Base-by-base conservation (phyloP, 2,888 invertebrate species). In the Cryptus armator region DNA sequence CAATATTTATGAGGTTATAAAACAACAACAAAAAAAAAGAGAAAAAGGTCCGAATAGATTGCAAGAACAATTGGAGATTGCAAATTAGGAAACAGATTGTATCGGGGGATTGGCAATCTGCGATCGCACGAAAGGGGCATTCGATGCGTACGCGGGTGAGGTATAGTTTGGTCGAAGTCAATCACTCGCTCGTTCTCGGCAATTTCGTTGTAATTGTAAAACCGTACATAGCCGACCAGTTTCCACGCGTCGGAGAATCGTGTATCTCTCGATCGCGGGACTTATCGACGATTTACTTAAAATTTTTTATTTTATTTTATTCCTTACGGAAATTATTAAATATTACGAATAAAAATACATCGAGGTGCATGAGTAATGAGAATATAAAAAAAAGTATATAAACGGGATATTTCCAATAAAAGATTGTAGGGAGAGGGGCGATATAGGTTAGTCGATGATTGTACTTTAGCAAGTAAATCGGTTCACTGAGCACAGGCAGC, bases 81-180 rank as follows among this genome's bases (percentile, higher is more conserved):
- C 66, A 70, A 82, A 85, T 83, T 82, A 83, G 75, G 51, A 51
- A 66, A 76, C 19, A 81, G 87, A 91, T 92, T 90, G 90, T 87
- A 78, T 81, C 62, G 85, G 81, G 37, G 88, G 88, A 92, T 92
- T 92, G 91, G 89, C 92, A 92, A 92, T 92, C 90, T 90, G 88
- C 88, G 88, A 89, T 37, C 37, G 37, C 37, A 37, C 85, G 89
- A 89, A 90, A 91, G 90, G 88, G 88, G 85, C 62, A 84, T 68
- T 71, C 24, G 68, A 46, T 70, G 78, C 81, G 89, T 89, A 88
- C 89, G 84, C 89, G 84, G 83, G 86, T 84, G 82, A 86, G 82
- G 83, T 32, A 82, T 80, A 84, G 64, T 37, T 56, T 84, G 83
- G 83, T 76, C 84, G 32, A 87, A 89, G 86, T 88, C 89, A 87